These are phyloP conservation scores for Hyaena hyaena DNA, from an alignment of 2,113 vertebrate genomes.

Conservation along the genomic window DNA sequence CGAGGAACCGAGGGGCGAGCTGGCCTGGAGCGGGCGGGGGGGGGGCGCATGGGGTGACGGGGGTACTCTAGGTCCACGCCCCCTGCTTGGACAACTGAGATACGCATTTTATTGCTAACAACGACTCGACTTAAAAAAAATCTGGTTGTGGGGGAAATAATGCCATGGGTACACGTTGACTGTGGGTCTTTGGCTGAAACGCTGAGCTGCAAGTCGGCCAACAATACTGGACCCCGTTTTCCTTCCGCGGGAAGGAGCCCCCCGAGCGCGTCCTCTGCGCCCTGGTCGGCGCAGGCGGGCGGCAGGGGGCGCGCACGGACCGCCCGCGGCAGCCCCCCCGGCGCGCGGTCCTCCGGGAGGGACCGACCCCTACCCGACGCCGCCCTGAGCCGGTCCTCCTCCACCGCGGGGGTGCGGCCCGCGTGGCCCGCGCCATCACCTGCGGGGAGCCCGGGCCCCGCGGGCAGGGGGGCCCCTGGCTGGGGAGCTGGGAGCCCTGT, in stretches of 20 bases:
- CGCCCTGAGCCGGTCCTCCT: background rate
- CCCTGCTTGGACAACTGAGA: accelerated
- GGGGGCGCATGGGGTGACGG: background rate
- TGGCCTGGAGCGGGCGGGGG: background rate
- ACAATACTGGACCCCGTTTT: background rate
- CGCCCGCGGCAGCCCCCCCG: background rate
- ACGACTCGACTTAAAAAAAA: background rate
- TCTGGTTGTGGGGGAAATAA: background rate
- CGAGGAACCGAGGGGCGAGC: accelerated
- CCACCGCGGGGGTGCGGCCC: no score
- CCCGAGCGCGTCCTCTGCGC: background rate
- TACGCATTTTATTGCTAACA: background rate
- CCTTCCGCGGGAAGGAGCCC: accelerated
- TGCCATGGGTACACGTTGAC: accelerated
- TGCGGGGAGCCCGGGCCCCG: background rate
- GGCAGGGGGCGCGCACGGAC: slow-evolving; percentile 45
- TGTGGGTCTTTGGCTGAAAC: accelerated
- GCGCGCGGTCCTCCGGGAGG: background rate
- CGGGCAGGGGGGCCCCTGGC: background rate
- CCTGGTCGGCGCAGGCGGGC: background rate
- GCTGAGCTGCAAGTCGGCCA: background rate
- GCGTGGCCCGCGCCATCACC: background rate
- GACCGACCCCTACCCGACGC: no score
- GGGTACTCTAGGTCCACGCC: no score
- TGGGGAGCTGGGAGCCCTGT: background rate